These are phyloP conservation scores for Dasypogon diadema DNA, from an alignment of 2,888 invertebrate genomes.

Conservation along the genomic window DNA sequence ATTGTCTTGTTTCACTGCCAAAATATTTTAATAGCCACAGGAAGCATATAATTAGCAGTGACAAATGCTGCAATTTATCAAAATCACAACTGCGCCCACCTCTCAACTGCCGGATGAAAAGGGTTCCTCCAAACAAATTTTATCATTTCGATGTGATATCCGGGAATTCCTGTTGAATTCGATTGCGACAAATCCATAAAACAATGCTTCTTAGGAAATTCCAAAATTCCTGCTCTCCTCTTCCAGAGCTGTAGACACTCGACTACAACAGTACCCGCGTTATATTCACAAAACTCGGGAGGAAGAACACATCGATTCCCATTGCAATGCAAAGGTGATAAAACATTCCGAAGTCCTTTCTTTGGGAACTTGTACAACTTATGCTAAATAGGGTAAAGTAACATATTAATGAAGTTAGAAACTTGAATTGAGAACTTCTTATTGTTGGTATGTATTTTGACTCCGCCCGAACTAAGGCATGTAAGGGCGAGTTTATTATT, in stretches of 20 bases:
- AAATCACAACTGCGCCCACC: neutral
- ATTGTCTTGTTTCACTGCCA: neutral
- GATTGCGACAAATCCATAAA: constrained; percentile 39
- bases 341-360: constrained; percentile 4
- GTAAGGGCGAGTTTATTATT: neutral
- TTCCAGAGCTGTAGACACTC: neutral
- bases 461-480: neutral
- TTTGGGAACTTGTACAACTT: neutral
- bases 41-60: constrained; percentile 13
- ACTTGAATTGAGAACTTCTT: neutral
- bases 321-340: constrained; percentile 4
- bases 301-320: neutral
- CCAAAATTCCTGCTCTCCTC: constrained; percentile 30
- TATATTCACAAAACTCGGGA: neutral
- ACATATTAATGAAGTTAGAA: constrained; percentile 5
- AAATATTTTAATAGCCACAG: neutral
- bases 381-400: constrained; percentile 1
- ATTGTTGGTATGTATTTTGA: neutral
- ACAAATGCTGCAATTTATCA: constrained; percentile 23
- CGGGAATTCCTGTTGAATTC: constrained; percentile 41
- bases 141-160: constrained; percentile 26
- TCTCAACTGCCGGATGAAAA: neutral
- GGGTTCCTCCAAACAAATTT: constrained; percentile 22
- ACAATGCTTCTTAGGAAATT: constrained; percentile 35
- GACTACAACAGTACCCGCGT: neutral